phyloP scores from a whole-genome alignment of 2,888 invertebrate species.

The Miltochrista miniata region DNA sequence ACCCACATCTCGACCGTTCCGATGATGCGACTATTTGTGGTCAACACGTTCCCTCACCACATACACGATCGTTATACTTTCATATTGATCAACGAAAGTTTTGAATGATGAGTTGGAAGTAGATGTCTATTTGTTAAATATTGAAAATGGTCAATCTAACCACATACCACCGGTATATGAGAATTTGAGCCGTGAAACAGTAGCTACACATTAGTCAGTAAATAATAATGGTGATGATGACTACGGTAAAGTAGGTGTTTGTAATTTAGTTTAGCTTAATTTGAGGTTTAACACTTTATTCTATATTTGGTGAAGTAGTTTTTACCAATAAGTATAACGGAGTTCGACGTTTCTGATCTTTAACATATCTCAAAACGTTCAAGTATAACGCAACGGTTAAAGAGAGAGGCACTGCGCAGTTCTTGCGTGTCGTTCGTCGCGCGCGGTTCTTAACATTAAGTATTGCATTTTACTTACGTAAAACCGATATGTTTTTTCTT shows the following conservation, averaged over 20 bases:
- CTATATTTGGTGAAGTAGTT: constrained; percentile 35
- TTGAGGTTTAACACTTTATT: constrained; percentile 5
- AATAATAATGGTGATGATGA: constrained; percentile 14
- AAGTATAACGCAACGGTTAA: constrained; percentile 67
- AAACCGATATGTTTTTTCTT: constrained; percentile 71
- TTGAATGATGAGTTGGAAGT: constrained; percentile 55
- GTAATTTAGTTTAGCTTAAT: constrained; percentile 3
- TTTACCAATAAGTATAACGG: constrained; percentile 35
- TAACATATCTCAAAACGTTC: constrained; percentile 56
- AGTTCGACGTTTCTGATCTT: constrained; percentile 32
- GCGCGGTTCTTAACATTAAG: constrained; percentile 48
- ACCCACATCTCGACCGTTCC: constrained; percentile 73
- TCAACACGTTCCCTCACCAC: constrained; percentile 61
- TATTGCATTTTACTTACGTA: constrained; percentile 68
- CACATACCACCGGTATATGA: constrained; percentile 18
- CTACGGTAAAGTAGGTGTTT: constrained; percentile 5
- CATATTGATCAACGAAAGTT: constrained; percentile 77
- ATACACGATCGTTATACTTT: constrained; percentile 79
- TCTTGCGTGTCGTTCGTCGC: constrained; percentile 58
- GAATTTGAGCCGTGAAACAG: constrained; percentile 24
- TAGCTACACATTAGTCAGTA: constrained; percentile 14
- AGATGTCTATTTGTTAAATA: constrained; percentile 36
- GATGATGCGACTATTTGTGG: constrained; percentile 75
- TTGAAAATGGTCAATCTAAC: constrained; percentile 26
- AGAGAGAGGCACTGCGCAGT: constrained; percentile 70